Conservation (phyloP, 37 sponge, comb jelly and placozoan genomes). For the Spongilla lacustris region DNA sequence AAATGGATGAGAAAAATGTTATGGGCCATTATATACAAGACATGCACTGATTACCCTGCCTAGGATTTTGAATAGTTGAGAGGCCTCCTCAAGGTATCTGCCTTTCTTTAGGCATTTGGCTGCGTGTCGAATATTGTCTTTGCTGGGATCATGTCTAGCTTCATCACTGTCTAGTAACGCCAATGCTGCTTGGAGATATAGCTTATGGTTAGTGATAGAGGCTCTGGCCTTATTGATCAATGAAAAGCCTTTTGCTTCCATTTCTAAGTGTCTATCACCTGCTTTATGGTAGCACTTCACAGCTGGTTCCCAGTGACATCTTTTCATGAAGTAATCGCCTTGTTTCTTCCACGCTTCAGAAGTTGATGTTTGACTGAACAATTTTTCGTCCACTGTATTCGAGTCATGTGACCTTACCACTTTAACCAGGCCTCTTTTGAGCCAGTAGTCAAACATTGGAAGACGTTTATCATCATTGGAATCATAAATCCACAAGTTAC, state of each 20-base stretch:
- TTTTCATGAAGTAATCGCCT: slow-evolving; percentile 74
- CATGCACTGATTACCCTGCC: slow-evolving; percentile 11
- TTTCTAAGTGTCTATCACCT: slow-evolving; percentile 6
- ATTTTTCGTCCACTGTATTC: not conserved
- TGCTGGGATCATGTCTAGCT: slow-evolving; percentile 7
- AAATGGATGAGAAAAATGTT: not conserved
- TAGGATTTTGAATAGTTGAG: slow-evolving; percentile 8
- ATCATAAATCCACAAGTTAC: slow-evolving; percentile 91
- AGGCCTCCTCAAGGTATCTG: slow-evolving; percentile 28
- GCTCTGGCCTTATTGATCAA: slow-evolving; percentile 34
- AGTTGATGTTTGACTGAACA: slow-evolving; percentile 54
- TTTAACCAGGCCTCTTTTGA: slow-evolving; percentile 48
- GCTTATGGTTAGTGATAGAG: not conserved
- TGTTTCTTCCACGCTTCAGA: slow-evolving; percentile 75
- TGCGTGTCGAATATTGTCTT: slow-evolving; percentile 33
- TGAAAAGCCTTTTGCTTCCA: slow-evolving; percentile 45
- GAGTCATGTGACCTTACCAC: slow-evolving; percentile 19
- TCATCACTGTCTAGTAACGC: slow-evolving; percentile 50
- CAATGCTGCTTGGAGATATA: slow-evolving; percentile 46
- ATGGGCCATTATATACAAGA: not conserved
- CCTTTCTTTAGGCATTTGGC: slow-evolving; percentile 63
- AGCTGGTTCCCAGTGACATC: slow-evolving; percentile 65
- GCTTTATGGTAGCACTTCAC: slow-evolving; percentile 70
- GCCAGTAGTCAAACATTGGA: slow-evolving; percentile 77
- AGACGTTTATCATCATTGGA: slow-evolving; percentile 22